Conservation (phyloP, 2,888 invertebrate genomes). For the Dinocampus coccinellae region DNA sequence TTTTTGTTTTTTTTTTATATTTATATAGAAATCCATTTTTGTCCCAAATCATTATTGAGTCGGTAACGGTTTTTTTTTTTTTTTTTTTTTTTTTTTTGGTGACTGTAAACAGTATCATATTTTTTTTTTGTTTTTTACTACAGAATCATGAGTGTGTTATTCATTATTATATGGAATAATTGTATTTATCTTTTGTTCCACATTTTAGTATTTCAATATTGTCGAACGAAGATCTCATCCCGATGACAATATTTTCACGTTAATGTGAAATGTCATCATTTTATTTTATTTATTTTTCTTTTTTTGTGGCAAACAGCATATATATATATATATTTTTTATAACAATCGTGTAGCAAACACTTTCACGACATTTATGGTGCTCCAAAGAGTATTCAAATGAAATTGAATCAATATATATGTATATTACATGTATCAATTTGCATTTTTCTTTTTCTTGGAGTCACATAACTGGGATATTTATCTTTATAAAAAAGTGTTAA, state of each 20-base stretch:
- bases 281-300: conserved; percentile 14
- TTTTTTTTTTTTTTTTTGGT: conserved; percentile 22
- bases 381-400: not conserved
- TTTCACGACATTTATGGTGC: conserved; percentile 1
- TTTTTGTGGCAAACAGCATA: conserved; percentile 13
- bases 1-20: conserved; percentile 22
- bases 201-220: conserved; percentile 44
- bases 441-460: conserved; percentile 7
- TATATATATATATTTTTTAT: conserved; percentile 12
- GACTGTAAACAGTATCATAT: conserved; percentile 36
- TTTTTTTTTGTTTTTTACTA: conserved; percentile 35
- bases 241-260: conserved; percentile 23
- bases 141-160: conserved; percentile 40
- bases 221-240: conserved; percentile 40
- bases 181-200: conserved; percentile 19
- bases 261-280: conserved; percentile 22
- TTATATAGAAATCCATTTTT: conserved; percentile 31
- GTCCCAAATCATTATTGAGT: conserved; percentile 23
- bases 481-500: conserved; percentile 6
- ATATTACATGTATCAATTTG: not conserved
- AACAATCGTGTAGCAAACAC: conserved; percentile 12
- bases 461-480: conserved; percentile 22
- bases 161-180: conserved; percentile 38
- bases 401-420: not conserved
- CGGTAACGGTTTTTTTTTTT: conserved; percentile 19